Percentiles rank a stretch among this genome's conserved stretches.
phyloP scores from a whole-genome alignment of 1,140 invertebrate species.

The Dendrolimus kikuchii region DNA sequence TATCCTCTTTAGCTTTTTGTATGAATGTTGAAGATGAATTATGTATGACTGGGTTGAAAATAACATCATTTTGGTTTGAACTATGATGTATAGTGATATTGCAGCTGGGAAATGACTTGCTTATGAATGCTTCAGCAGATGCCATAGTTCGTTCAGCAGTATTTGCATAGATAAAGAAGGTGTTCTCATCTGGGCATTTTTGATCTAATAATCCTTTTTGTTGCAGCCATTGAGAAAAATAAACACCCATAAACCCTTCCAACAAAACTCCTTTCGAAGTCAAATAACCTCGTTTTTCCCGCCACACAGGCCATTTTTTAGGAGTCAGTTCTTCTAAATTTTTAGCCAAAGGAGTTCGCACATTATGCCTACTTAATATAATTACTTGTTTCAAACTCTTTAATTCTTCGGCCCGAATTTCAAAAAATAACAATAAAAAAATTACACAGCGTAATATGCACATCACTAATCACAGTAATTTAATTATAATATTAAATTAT shows the following conservation, averaged over 20 bases:
- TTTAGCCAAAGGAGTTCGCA: constrained; percentile 47
- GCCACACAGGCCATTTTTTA: constrained; percentile 44
- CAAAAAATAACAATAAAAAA: background rate
- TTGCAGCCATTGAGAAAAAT: constrained; percentile 36
- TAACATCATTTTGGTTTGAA: constrained; percentile 27
- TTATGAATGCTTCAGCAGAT: constrained; percentile 45
- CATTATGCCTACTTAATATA: constrained; percentile 48
- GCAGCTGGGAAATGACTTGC: constrained; percentile 37
- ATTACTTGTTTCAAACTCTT: constrained; percentile 42
- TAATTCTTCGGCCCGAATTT: constrained; percentile 1
- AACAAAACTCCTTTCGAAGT: constrained; percentile 47
- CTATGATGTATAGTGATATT: constrained; percentile 37
- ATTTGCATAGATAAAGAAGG: constrained; percentile 47
- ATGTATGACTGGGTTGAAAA: constrained; percentile 48
- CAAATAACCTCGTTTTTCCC: constrained; percentile 41
- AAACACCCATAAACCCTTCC: constrained; percentile 52
- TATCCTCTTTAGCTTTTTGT: constrained; percentile 31
- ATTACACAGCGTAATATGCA: constrained; percentile 2
- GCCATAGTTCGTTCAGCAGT: constrained; percentile 39
- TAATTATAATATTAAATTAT: no score
- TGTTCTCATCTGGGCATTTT: constrained; percentile 32
- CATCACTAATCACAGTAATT: background rate
- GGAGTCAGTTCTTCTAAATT: constrained; percentile 34
- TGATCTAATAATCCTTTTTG: constrained; percentile 24
- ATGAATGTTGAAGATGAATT: constrained; percentile 32